Evolutionary conservation across 2,113 vertebrate genomes (phyloP).

Genomic region (Edolisoma coerulescens): DNA sequence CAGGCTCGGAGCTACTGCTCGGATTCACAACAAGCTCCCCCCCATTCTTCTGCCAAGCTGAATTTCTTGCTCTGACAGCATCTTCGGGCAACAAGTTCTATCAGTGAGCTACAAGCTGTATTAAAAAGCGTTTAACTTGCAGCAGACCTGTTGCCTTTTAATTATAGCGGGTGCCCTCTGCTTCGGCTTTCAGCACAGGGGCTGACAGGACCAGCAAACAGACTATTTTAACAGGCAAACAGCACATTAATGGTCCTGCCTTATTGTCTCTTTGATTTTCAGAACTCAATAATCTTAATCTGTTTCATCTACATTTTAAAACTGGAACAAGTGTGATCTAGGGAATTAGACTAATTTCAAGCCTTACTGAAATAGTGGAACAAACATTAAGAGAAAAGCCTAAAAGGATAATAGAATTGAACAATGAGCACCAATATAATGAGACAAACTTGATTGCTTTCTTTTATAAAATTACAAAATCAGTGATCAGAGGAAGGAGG

Average conservation of each 20-base stretch:
- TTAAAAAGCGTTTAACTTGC: not conserved
- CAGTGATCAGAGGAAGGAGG: conserved; percentile 23
- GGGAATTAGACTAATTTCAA: conserved; percentile 57
- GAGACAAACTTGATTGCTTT: conserved; percentile 47
- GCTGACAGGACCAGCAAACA: not conserved
- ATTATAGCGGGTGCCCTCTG: not conserved
- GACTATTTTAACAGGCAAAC: not conserved
- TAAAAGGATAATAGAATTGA: conserved; percentile 42
- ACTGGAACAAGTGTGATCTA: conserved; percentile 17
- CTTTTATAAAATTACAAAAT: conserved; percentile 33
- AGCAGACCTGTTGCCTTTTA: conserved; percentile 6
- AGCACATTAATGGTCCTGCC: not conserved
- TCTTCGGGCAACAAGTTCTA: not conserved
- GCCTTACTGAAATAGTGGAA: conserved; percentile 46
- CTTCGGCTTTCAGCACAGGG: not conserved
- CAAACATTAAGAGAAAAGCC: conserved; percentile 38
- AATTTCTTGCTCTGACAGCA: not conserved
- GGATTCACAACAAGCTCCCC: not conserved
- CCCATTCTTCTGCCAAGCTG: not conserved
- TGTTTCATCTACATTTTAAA: conserved; percentile 43
- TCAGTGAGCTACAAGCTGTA: not conserved
- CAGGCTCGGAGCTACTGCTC: not conserved
- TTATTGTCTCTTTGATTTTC: conserved; percentile 34
- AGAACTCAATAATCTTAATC: conserved; percentile 32
- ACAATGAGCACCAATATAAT: conserved; percentile 20